Evolutionary conservation across 2,888 invertebrate genomes (phyloP).

Genomic region (Homarus gammarus): DNA sequence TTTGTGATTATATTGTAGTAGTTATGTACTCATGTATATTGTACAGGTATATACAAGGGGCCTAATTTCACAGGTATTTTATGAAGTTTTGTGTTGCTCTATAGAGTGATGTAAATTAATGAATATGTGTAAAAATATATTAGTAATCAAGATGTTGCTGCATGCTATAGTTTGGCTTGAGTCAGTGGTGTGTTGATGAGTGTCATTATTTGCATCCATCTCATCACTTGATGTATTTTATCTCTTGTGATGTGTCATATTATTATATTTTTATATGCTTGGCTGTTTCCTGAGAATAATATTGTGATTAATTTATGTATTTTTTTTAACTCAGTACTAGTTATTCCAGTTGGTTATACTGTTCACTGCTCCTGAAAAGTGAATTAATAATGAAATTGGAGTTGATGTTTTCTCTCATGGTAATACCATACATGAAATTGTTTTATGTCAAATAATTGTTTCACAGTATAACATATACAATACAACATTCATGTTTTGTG

Average conservation of each 20-base stretch:
- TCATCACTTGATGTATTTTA: background rate
- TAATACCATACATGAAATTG: background rate
- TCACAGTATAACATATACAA: background rate
- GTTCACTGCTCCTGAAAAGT: background rate
- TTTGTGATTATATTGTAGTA: background rate
- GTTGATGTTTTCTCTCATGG: background rate
- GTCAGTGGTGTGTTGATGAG: background rate
- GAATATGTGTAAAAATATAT: background rate
- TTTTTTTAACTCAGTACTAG: background rate
- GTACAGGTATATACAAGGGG: too few relatives aligned
- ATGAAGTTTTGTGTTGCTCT: background rate
- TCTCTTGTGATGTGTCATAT: background rate
- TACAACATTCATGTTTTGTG: background rate
- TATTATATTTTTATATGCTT: background rate
- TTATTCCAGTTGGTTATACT: background rate
- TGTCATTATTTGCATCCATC: constrained; percentile 3
- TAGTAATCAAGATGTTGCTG: background rate
- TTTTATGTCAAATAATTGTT: background rate
- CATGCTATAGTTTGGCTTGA: constrained; percentile 2
- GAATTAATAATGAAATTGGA: background rate
- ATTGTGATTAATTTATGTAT: background rate
- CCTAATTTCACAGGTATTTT: background rate
- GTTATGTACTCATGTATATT: background rate
- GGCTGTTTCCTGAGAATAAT: constrained; percentile 6
- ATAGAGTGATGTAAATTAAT: background rate